Evolutionary conservation across 2,113 vertebrate species (phyloP).

Genomic region (Hemiscyllium ocellatum): DNA sequence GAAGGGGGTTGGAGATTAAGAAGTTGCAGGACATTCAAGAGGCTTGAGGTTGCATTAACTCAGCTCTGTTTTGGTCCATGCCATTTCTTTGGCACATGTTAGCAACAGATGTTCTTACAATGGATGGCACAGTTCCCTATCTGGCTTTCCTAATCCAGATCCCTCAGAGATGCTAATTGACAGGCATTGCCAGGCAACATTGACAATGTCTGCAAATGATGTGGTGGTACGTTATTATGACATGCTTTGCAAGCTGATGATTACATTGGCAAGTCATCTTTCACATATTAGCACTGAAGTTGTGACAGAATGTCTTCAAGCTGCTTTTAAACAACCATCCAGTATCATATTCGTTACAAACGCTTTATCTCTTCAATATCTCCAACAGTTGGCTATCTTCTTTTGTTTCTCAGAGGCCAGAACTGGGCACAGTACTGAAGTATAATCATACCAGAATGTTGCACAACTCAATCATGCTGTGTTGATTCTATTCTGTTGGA

Average conservation of each 20-base stretch:
- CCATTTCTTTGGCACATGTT: background rate
- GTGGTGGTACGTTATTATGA: background rate
- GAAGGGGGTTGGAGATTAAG: background rate
- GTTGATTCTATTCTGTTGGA: background rate
- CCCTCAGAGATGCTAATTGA: background rate
- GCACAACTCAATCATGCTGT: background rate
- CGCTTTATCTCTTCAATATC: background rate
- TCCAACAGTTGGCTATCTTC: background rate
- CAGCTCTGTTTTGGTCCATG: background rate
- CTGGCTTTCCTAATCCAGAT: background rate
- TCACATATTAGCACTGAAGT: background rate
- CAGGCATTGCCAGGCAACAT: background rate
- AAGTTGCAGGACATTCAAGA: background rate
- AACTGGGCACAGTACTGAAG: background rate
- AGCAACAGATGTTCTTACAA: background rate
- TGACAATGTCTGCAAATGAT: background rate
- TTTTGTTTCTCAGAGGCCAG: background rate
- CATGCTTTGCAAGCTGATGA: background rate
- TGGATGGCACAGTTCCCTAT: background rate
- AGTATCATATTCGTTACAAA: background rate
- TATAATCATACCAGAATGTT: background rate
- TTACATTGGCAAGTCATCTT: background rate
- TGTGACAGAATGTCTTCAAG: background rate
- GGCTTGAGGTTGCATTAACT: background rate
- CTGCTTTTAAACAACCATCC: background rate